Evolutionary conservation across 30 jellyfish, hydroid and myxozoan species (phyloP).

Genomic region (Chrysaora quinquecirrha): DNA sequence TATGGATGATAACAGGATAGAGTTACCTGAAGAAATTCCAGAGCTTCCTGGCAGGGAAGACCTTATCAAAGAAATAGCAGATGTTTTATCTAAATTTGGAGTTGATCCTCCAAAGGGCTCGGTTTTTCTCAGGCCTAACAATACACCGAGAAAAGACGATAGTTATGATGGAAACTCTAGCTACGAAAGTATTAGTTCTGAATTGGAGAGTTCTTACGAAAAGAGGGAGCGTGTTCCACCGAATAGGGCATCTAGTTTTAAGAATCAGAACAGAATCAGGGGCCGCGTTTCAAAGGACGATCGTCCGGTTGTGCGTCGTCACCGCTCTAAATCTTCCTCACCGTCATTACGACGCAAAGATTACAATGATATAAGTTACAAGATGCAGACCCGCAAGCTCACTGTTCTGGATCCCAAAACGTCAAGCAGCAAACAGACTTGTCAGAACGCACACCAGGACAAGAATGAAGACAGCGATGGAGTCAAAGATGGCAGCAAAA

Average conservation of each 20-base stretch:
- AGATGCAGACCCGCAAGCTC: slow-evolving; percentile 71
- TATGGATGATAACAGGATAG: slow-evolving; percentile 85
- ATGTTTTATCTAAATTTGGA: slow-evolving; percentile 63
- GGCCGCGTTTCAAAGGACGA: slow-evolving; percentile 65
- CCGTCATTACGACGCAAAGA: slow-evolving; percentile 60
- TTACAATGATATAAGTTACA: slow-evolving; percentile 53
- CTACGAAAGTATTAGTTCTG: slow-evolving; percentile 59
- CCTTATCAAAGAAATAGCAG: slow-evolving; percentile 76
- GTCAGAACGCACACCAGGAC: neutral
- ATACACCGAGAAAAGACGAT: slow-evolving; percentile 29
- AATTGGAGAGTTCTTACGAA: slow-evolving; percentile 69
- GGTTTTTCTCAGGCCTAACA: slow-evolving; percentile 47
- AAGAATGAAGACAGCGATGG: slow-evolving; percentile 31
- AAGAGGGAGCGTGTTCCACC: slow-evolving; percentile 60
- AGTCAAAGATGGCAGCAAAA: slow-evolving; percentile 54
- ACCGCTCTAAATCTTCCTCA: slow-evolving; percentile 66
- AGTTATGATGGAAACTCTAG: slow-evolving; percentile 68
- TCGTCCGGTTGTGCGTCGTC: slow-evolving; percentile 32
- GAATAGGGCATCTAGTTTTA: slow-evolving; percentile 61
- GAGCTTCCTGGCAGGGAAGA: slow-evolving; percentile 94
- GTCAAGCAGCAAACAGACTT: neutral
- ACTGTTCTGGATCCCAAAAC: slow-evolving; percentile 32
- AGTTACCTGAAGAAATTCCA: slow-evolving; percentile 95
- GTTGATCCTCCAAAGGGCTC: slow-evolving; percentile 86
- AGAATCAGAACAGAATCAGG: slow-evolving; percentile 26